These are phyloP conservation scores for Tetropium fuscum DNA, from an alignment of 2,888 invertebrate genomes.

Conservation along the genomic window DNA sequence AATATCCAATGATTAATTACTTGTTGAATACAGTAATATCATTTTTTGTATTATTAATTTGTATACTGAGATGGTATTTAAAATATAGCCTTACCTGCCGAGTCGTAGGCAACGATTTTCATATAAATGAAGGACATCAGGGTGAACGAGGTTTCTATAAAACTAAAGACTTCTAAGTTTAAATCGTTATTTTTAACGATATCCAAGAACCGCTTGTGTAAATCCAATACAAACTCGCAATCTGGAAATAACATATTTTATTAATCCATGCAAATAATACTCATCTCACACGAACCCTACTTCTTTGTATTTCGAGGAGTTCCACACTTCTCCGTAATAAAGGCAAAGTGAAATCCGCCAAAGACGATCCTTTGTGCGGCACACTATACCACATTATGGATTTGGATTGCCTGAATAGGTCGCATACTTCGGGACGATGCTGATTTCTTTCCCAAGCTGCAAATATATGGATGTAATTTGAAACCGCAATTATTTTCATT, in stretches of 20 bases:
- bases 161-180: conserved; percentile 75
- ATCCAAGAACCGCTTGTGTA: conserved; percentile 74
- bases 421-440: conserved; percentile 58
- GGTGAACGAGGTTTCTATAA: conserved; percentile 83
- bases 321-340: conserved; percentile 83
- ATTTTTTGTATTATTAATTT: too few species aligned
- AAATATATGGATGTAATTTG: too few species aligned
- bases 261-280: conserved; percentile 6
- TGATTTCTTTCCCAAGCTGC: conserved; percentile 68
- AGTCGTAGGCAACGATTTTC: conserved; percentile 81
- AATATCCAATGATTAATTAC: too few species aligned
- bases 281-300: conserved; percentile 64
- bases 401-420: conserved; percentile 70
- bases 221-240: conserved; percentile 74
- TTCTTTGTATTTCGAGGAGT: conserved; percentile 81
- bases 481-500: not conserved
- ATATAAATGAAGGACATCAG: conserved; percentile 80
- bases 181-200: conserved; percentile 69
- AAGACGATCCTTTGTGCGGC: conserved; percentile 85
- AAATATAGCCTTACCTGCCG: conserved; percentile 73
- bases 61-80: conserved; percentile 67
- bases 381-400: conserved; percentile 89
- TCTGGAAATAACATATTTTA: conserved; percentile 68
- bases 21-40: too few species aligned
- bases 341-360: conserved; percentile 81